A percentile compares a stretch with the other conserved stretches of the same genome.
Conservation (phyloP, 1,140 invertebrate genomes). For the Eufriesea mexicana region DNA sequence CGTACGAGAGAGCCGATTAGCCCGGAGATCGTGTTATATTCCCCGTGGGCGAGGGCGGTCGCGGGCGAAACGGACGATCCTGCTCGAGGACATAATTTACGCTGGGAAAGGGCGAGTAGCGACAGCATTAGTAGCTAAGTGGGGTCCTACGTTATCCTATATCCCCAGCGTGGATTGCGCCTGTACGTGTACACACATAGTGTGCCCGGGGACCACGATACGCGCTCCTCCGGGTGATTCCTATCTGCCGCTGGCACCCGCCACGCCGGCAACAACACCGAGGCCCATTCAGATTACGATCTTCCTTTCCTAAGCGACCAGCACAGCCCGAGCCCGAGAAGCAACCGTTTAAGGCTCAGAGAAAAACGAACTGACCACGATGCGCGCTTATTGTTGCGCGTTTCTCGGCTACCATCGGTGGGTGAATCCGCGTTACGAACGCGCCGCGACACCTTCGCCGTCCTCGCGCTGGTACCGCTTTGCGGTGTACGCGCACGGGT, state of each 20-base stretch:
- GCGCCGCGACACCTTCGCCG: constrained; percentile 43
- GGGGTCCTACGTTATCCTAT: constrained; percentile 77
- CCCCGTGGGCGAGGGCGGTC: constrained; percentile 56
- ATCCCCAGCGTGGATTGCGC: constrained; percentile 67
- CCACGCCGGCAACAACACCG: constrained; percentile 63
- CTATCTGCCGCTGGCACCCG: constrained; percentile 69
- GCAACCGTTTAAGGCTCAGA: constrained; percentile 55
- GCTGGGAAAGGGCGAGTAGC: constrained; percentile 73
- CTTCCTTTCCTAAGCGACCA: constrained; percentile 56
- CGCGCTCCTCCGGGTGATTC: constrained; percentile 55
- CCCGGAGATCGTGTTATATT: constrained; percentile 62
- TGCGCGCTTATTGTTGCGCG: constrained; percentile 28
- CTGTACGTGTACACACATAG: constrained; percentile 52
- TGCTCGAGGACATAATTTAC: constrained; percentile 78
- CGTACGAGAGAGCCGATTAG: constrained; percentile 67
- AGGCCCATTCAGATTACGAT: constrained; percentile 71
- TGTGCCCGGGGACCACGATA: constrained; percentile 40
- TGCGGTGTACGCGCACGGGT: neutral
- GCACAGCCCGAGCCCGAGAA: neutral
- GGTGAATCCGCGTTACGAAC: constrained; percentile 15
- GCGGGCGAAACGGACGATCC: constrained; percentile 66
- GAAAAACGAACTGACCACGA: constrained; percentile 43
- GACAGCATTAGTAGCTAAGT: constrained; percentile 80
- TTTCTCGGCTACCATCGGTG: constrained; percentile 4
- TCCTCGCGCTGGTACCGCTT: neutral